Evolutionary conservation across 2,888 invertebrate genomes (phyloP).

Genomic region (Oxyscelio sp.): DNA sequence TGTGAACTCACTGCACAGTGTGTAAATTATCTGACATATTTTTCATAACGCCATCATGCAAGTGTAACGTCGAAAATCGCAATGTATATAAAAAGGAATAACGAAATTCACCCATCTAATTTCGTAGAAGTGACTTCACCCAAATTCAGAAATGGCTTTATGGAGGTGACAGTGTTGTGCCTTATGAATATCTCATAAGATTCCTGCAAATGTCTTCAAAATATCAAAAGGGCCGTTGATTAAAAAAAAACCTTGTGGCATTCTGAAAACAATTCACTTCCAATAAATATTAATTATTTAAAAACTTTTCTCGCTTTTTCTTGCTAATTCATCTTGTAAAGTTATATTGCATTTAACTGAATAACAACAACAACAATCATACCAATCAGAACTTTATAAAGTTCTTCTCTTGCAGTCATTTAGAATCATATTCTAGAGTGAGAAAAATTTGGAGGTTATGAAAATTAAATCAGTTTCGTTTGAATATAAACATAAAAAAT

Average conservation of each 20-base stretch:
- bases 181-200: conserved; percentile 60
- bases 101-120: conserved; percentile 34
- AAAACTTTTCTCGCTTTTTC: neutral
- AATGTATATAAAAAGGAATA: conserved; percentile 27
- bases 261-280: conserved; percentile 12
- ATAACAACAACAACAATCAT: too few relatives aligned
- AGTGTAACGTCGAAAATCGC: conserved; percentile 8
- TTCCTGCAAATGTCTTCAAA: conserved; percentile 36
- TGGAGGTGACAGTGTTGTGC: conserved; percentile 31
- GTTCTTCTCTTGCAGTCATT: neutral
- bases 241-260: conserved; percentile 37
- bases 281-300: conserved; percentile 35
- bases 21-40: conserved; percentile 23
- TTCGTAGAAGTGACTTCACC: conserved; percentile 23
- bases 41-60: conserved; percentile 20
- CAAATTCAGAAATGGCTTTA: conserved; percentile 43
- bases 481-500: too few relatives aligned
- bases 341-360: conserved; percentile 24
- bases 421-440: neutral
- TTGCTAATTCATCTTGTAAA: neutral
- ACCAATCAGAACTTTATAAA: too few relatives aligned
- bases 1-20: neutral
- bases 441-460: too few relatives aligned
- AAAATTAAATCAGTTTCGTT: conserved; percentile 28
- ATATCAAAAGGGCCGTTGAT: conserved; percentile 41